Evolutionary conservation across 1,140 invertebrate species (phyloP).

Genomic region (Armadillidium nasatum): DNA sequence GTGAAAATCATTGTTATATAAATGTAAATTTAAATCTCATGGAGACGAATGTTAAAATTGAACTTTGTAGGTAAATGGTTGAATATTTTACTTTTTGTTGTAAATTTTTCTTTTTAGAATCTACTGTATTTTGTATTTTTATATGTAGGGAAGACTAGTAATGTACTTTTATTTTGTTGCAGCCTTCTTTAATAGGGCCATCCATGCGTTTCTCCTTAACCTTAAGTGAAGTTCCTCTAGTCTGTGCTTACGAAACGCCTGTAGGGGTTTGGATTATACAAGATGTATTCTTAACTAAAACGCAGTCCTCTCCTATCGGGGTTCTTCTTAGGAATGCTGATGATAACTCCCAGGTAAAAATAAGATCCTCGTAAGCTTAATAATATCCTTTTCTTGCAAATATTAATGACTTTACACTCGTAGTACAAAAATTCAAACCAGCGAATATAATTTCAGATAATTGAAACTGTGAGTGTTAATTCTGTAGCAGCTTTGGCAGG

Average conservation of each 20-base stretch:
- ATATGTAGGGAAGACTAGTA: too few species aligned
- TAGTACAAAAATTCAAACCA: too few species aligned
- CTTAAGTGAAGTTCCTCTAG: conserved; percentile 42
- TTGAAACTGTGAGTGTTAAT: conserved; percentile 69
- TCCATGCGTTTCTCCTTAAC: conserved; percentile 35
- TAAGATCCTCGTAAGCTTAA: not conserved
- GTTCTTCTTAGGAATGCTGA: conserved; percentile 43
- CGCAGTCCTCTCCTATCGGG: conserved; percentile 47
- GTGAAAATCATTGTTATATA: too few species aligned
- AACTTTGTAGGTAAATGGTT: too few species aligned
- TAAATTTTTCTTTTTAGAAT: too few species aligned
- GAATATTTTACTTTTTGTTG: too few species aligned
- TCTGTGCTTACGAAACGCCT: conserved; percentile 46
- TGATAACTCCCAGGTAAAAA: conserved; percentile 30
- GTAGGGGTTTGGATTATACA: conserved; percentile 47
- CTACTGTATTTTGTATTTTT: too few species aligned
- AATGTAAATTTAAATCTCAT: too few species aligned
- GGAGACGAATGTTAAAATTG: too few species aligned
- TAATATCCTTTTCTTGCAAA: not conserved
- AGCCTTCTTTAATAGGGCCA: conserved; percentile 28
- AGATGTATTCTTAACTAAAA: conserved; percentile 48
- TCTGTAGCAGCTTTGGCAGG: conserved; percentile 71
- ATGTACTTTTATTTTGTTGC: conserved; percentile 28
- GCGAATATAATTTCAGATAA: conserved; percentile 56
- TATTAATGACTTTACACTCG: too few species aligned